These are phyloP conservation scores for Caradrina clavipalpis DNA, from an alignment of 2,888 invertebrate species.

Conservation along the genomic window DNA sequence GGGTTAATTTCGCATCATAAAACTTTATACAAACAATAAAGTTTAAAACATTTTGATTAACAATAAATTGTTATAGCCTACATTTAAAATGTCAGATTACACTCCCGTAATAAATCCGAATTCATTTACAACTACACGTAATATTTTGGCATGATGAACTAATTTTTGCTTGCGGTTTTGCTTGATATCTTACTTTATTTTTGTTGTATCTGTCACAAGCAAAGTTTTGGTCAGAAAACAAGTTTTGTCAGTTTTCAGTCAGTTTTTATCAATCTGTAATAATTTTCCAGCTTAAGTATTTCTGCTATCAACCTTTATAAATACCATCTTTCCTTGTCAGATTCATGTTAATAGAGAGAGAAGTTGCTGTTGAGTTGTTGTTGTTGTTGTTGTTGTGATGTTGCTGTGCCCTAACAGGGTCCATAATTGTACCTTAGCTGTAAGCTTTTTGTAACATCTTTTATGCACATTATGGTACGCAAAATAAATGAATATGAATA, in stretches of 20 bases:
- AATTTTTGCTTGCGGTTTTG: conserved; percentile 9
- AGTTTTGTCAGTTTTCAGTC: too few species aligned
- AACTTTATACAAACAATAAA: conserved; percentile 71
- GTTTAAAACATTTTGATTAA: conserved; percentile 72
- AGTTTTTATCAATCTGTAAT: too few species aligned
- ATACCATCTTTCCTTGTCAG: neutral
- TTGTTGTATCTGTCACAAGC: neutral
- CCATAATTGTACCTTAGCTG: too few species aligned
- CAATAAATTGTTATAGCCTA: conserved; percentile 61
- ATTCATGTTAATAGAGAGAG: neutral
- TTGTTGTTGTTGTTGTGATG: too few species aligned
- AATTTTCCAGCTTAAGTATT: too few species aligned
- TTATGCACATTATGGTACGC: too few species aligned
- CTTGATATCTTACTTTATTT: neutral
- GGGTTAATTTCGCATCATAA: conserved; percentile 70
- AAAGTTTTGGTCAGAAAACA: neutral
- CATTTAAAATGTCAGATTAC: conserved; percentile 51
- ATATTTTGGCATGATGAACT: conserved; percentile 39
- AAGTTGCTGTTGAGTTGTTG: too few species aligned
- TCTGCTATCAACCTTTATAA: too few species aligned
- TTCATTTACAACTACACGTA: conserved; percentile 43
- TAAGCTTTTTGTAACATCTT: too few species aligned
- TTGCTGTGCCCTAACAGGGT: too few species aligned
- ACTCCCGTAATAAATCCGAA: conserved; percentile 46
- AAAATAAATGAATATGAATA: too few species aligned